These are phyloP conservation scores for Crambe crambe DNA, from an alignment of 37 sponge, comb jelly and placozoan species.

Conservation along the genomic window DNA sequence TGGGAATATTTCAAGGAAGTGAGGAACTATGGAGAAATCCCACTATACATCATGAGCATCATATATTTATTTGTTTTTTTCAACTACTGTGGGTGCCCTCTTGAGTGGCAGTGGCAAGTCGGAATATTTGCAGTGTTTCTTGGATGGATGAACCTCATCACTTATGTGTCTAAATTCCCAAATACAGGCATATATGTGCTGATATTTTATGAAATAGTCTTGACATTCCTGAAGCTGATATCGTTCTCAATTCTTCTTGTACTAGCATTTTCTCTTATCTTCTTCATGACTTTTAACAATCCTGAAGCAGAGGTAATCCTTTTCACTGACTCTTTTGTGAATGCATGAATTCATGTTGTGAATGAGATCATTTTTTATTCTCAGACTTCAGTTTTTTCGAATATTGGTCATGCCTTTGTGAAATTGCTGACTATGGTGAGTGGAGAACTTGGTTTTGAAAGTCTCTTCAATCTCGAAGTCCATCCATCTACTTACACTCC, in stretches of 20 bases:
- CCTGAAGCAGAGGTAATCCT: neutral
- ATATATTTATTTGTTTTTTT: slow-evolving; percentile 7
- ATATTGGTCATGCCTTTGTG: slow-evolving; percentile 49
- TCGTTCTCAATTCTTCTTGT: neutral
- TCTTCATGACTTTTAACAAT: slow-evolving; percentile 78
- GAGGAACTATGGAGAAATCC: slow-evolving; percentile 31
- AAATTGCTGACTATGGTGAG: slow-evolving; percentile 86
- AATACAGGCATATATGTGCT: neutral
- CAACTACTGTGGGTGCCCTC: slow-evolving; percentile 9
- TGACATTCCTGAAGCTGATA: neutral
- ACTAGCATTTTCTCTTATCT: slow-evolving; percentile 81
- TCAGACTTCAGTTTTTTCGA: slow-evolving; percentile 39
- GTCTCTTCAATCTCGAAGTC: slow-evolving; percentile 32
- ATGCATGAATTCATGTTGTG: slow-evolving; percentile 37
- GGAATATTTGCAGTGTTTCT: slow-evolving; percentile 33
- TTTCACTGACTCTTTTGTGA: neutral
- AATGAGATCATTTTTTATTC: no score
- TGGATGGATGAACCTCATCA: slow-evolving; percentile 32
- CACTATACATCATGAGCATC: neutral
- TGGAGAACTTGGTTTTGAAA: slow-evolving; percentile 89
- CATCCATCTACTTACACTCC: neutral
- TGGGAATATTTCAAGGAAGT: slow-evolving; percentile 16
- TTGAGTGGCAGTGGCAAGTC: slow-evolving; percentile 23
- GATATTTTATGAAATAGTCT: neutral
- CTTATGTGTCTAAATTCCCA: slow-evolving; percentile 46